Conservation (phyloP, 2,113 vertebrate species). For the Pogona vitticeps region DNA sequence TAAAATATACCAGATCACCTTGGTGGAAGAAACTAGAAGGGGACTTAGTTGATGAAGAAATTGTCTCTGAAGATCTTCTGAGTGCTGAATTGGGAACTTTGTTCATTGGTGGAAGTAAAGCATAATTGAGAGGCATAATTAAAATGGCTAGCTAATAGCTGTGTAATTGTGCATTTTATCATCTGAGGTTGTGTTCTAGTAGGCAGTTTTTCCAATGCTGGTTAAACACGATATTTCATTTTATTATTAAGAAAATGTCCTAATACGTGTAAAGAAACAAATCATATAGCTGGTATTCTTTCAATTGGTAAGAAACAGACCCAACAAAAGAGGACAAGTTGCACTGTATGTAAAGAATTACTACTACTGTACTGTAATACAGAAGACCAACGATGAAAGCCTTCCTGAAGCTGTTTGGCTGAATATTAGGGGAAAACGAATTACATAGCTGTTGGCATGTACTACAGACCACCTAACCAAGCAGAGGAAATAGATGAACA, state of each 20-base stretch:
- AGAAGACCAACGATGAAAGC: too few relatives aligned
- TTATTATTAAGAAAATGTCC: slow-evolving; percentile 6
- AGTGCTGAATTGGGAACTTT: slow-evolving; percentile 81
- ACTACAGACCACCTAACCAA: too few relatives aligned
- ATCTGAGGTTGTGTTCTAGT: slow-evolving; percentile 5
- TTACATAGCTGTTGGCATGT: too few relatives aligned
- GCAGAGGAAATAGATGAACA: too few relatives aligned
- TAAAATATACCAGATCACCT: slow-evolving; percentile 81
- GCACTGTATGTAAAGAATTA: too few relatives aligned
- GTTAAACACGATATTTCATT: not conserved
- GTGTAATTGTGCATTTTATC: not conserved
- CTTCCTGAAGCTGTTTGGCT: too few relatives aligned
- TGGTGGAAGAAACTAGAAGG: slow-evolving; percentile 93
- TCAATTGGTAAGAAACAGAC: not conserved
- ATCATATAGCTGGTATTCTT: not conserved
- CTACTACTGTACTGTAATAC: too few relatives aligned
- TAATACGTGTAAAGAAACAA: not conserved
- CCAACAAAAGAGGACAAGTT: too few relatives aligned
- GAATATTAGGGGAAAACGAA: too few relatives aligned
- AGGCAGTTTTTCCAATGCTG: slow-evolving; percentile 33
- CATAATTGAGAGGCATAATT: slow-evolving; percentile 34
- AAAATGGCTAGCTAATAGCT: not conserved
- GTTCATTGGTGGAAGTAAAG: slow-evolving; percentile 80
- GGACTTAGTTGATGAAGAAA: slow-evolving; percentile 69
- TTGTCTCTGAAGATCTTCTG: slow-evolving; percentile 70